Conservation (phyloP, 1,140 invertebrate species). For the Brachionus manjavacas region DNA sequence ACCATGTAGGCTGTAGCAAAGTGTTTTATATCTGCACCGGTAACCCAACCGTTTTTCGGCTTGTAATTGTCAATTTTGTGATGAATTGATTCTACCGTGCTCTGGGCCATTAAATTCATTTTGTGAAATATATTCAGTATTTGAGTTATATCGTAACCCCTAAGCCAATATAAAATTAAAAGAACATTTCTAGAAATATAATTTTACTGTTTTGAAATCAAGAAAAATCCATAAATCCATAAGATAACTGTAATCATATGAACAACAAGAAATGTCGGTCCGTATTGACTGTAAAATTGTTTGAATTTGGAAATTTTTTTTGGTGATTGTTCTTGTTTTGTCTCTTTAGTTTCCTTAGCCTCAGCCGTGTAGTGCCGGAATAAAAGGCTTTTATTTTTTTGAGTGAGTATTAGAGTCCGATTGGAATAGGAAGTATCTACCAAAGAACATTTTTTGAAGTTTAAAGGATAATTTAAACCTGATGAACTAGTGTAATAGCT, state of each 20-base stretch:
- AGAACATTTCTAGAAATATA: neutral
- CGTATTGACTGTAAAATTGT: slow-evolving; percentile 36
- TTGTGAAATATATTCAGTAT: slow-evolving; percentile 11
- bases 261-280: slow-evolving; percentile 26
- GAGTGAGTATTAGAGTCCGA: neutral
- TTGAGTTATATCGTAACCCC: slow-evolving; percentile 37
- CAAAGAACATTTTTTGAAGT: neutral
- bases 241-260: slow-evolving; percentile 29
- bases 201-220: slow-evolving; percentile 36
- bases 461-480: neutral
- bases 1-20: slow-evolving; percentile 41
- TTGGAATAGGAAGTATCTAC: neutral
- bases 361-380: neutral
- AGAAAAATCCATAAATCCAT: slow-evolving; percentile 39
- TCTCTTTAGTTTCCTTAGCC: neutral
- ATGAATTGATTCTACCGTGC: slow-evolving; percentile 15
- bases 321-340: neutral
- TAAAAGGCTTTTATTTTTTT: neutral
- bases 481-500: neutral
- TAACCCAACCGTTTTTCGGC: slow-evolving; percentile 17
- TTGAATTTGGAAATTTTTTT: slow-evolving; percentile 39
- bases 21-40: slow-evolving; percentile 28
- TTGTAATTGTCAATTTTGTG: slow-evolving; percentile 40
- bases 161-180: neutral
- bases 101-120: neutral